Evolutionary conservation across 2,888 invertebrate species (phyloP).

Genomic region (Ypsolopha sequella): DNA sequence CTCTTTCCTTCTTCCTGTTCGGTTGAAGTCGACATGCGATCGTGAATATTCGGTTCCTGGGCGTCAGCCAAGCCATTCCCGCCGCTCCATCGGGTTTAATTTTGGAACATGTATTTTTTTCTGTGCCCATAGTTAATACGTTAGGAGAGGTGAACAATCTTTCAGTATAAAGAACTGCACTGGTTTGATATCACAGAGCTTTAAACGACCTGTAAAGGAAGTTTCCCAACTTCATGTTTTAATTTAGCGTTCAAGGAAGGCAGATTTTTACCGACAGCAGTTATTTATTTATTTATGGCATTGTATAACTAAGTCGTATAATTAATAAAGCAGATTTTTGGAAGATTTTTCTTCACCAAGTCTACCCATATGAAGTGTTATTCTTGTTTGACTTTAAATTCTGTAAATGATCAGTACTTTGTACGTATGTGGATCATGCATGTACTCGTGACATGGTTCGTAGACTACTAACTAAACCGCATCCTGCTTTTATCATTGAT

Average conservation of each 20-base stretch:
- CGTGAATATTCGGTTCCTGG: conserved; percentile 41
- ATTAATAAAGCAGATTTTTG: too few species aligned
- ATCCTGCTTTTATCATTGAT: conserved; percentile 39
- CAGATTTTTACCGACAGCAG: too few species aligned
- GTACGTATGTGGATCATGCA: too few species aligned
- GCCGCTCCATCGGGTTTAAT: conserved; percentile 56
- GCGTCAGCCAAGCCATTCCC: conserved; percentile 60
- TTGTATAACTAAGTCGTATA: too few species aligned
- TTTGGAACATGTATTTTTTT: conserved; percentile 61
- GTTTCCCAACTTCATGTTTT: too few species aligned
- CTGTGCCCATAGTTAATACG: conserved; percentile 39
- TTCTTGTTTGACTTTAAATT: too few species aligned
- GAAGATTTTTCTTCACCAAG: too few species aligned
- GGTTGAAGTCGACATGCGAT: conserved; percentile 39
- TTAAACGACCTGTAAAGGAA: too few species aligned
- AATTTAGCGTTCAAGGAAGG: too few species aligned
- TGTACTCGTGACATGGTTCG: conserved; percentile 28
- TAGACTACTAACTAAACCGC: conserved; percentile 32
- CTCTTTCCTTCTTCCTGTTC: conserved; percentile 13
- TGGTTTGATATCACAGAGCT: not conserved
- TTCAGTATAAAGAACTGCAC: conserved; percentile 19
- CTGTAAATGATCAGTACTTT: too few species aligned
- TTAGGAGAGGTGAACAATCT: conserved; percentile 63
- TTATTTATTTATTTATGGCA: too few species aligned
- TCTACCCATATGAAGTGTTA: too few species aligned